Conservation (phyloP, 2,888 invertebrate species). For the Diloba caeruleocephala region DNA sequence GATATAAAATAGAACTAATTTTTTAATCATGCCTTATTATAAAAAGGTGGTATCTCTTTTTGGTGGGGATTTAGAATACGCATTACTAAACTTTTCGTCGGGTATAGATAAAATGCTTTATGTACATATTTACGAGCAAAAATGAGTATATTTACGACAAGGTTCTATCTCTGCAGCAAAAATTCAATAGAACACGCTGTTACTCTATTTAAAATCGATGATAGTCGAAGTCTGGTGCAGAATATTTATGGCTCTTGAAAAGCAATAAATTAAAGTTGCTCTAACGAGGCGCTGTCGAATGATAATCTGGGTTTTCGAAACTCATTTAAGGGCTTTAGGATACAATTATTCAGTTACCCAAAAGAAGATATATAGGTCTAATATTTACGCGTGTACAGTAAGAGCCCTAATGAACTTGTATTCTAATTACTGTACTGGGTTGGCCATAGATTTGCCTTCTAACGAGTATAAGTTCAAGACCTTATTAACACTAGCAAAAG, state of each 20-base stretch:
- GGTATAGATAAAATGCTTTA: slow-evolving; percentile 32
- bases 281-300: slow-evolving; percentile 27
- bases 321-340: slow-evolving; percentile 29
- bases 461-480: slow-evolving; percentile 19
- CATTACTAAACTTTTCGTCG: slow-evolving; percentile 27
- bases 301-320: slow-evolving; percentile 33
- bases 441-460: slow-evolving; percentile 42
- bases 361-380: not conserved
- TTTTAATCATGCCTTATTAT: too few species aligned
- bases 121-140: slow-evolving; percentile 33
- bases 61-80: not conserved
- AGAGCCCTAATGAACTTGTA: slow-evolving; percentile 44
- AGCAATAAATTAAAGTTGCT: slow-evolving; percentile 42
- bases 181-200: slow-evolving; percentile 20
- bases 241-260: slow-evolving; percentile 34
- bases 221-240: slow-evolving; percentile 10
- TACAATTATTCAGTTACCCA: slow-evolving; percentile 11
- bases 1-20: too few species aligned
- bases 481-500: slow-evolving; percentile 42
- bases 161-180: slow-evolving; percentile 20
- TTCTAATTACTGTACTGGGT: slow-evolving; percentile 17
- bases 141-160: slow-evolving; percentile 28
- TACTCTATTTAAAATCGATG: slow-evolving; percentile 18
- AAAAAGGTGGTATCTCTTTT: too few species aligned
- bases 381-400: slow-evolving; percentile 29